A percentile compares a stretch with the other conserved stretches of the same genome.
These are phyloP conservation scores for Tetrao urogallus DNA, from an alignment of 2,113 vertebrate species.

Conservation along the genomic window DNA sequence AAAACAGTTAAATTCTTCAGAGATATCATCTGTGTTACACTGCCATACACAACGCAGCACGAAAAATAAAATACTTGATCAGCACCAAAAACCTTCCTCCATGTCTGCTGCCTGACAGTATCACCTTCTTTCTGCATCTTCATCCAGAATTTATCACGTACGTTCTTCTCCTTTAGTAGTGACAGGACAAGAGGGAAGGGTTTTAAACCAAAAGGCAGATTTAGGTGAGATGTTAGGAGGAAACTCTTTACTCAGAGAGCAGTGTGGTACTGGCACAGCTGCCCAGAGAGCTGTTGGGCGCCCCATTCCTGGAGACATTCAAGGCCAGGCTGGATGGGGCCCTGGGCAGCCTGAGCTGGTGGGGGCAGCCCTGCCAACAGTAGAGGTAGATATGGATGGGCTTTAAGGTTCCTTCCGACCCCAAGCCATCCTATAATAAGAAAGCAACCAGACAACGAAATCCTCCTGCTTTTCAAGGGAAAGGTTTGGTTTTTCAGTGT, in stretches of 20 bases:
- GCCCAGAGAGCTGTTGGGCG: too few relatives aligned
- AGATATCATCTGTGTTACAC: fast-evolving
- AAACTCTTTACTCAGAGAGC: not conserved
- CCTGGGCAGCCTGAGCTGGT: too few relatives aligned
- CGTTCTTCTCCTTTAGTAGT: not conserved
- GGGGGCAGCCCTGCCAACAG: too few relatives aligned
- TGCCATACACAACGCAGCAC: not conserved
- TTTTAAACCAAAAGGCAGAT: too few relatives aligned
- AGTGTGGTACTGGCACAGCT: too few relatives aligned
- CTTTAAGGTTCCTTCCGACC: too few relatives aligned
- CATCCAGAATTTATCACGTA: not conserved
- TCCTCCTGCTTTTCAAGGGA: not conserved
- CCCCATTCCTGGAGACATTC: too few relatives aligned
- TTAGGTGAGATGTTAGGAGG: too few relatives aligned
- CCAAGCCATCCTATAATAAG: not conserved
- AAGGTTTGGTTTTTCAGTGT: not conserved
- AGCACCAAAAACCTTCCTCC: not conserved
- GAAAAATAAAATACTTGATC: not conserved
- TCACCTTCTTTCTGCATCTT: not conserved
- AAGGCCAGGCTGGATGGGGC: too few relatives aligned
- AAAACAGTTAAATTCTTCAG: not conserved
- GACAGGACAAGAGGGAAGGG: too few relatives aligned
- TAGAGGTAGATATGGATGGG: too few relatives aligned
- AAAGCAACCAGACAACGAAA: not conserved
- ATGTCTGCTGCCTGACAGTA: not conserved